A percentile compares a stretch with the other conserved stretches of the same genome.
These are phyloP conservation scores for Cossypha polioptera DNA, from an alignment of 2,797 vertebrate species.

Conservation along the genomic window DNA sequence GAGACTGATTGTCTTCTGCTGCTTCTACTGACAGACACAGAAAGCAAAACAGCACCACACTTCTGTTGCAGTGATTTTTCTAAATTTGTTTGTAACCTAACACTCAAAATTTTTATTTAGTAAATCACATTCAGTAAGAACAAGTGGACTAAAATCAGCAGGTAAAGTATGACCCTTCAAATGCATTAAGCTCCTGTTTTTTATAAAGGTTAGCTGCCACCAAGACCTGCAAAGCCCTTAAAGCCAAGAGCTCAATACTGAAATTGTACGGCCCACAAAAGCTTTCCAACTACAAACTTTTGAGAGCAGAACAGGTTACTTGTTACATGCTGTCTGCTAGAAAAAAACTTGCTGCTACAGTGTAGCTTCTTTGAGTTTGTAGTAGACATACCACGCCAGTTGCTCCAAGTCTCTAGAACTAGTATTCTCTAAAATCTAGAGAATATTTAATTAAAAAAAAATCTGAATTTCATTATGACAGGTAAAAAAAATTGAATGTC, in stretches of 20 bases:
- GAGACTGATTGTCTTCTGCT: neutral
- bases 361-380: neutral
- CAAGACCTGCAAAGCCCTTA: neutral
- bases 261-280: neutral
- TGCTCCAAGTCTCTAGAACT: neutral
- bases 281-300: neutral
- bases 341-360: neutral
- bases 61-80: neutral
- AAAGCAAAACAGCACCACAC: neutral
- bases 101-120: neutral
- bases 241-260: neutral
- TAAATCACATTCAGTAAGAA: neutral
- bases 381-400: neutral
- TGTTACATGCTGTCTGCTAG: neutral
- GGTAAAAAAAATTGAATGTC: neutral
- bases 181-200: neutral
- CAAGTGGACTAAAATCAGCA: neutral
- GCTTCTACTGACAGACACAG: neutral
- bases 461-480: neutral
- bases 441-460: neutral
- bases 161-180: neutral
- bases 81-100: neutral
- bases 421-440: neutral
- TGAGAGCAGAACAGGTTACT: neutral
- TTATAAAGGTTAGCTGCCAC: neutral